Percentiles rank a stretch among this genome's conserved stretches.
Conservation (phyloP, 1,140 invertebrate species). For the Neotoxoptera formosana region DNA sequence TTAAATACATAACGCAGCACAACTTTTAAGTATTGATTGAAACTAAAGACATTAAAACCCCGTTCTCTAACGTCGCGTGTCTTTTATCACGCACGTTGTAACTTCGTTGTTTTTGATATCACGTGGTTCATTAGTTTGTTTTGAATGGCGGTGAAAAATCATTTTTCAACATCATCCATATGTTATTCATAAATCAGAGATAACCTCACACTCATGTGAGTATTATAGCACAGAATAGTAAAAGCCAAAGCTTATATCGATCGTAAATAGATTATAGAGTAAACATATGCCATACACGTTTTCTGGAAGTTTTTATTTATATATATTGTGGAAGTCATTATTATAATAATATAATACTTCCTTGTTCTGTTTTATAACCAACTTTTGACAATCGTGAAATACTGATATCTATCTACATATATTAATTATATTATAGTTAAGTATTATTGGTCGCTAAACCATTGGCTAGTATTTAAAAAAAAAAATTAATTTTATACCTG, state of each 20-base stretch:
- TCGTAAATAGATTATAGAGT: not conserved
- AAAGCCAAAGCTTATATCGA: not conserved
- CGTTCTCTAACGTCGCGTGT: not conserved
- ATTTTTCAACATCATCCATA: not conserved
- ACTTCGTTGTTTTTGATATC: not conserved
- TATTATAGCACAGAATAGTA: not conserved
- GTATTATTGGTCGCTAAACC: not conserved
- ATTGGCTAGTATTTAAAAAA: not conserved
- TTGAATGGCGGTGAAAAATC: not conserved
- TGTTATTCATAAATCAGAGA: not conserved
- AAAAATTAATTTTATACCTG: not conserved
- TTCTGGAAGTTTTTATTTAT: not conserved
- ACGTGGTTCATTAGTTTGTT: not conserved
- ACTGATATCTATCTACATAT: not conserved
- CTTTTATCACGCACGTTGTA: not conserved
- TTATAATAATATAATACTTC: not conserved
- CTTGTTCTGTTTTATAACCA: constrained; percentile 2
- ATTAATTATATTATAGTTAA: not conserved
- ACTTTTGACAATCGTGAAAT: not conserved
- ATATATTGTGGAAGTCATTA: not conserved
- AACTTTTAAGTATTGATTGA: not conserved
- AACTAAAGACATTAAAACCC: not conserved
- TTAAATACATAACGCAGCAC: not conserved
- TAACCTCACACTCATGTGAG: not conserved
- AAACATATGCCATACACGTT: not conserved